phyloP scores from a whole-genome alignment of 2,113 vertebrate species.

The Phyllostomus discolor region DNA sequence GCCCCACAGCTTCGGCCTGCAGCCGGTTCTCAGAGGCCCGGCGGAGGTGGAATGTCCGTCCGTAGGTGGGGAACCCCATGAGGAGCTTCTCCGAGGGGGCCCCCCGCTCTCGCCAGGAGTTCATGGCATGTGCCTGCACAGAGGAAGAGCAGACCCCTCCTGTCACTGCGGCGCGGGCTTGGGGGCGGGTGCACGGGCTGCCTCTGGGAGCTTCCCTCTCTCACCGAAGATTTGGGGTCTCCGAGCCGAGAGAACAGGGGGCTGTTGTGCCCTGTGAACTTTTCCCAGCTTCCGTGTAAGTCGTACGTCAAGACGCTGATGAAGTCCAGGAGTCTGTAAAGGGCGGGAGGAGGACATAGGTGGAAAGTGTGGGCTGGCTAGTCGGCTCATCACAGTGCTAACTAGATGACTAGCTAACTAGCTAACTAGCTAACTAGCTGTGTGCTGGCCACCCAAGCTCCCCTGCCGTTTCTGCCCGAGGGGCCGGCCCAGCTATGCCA shows the following conservation, averaged over 20 bases:
- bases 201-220: not conserved
- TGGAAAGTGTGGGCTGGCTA: not conserved
- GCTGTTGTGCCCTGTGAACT: constrained; percentile 82
- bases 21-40: constrained; percentile 65
- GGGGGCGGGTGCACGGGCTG: not conserved
- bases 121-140: constrained; percentile 84
- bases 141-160: not conserved
- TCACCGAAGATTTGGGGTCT: constrained; percentile 54
- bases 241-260: constrained; percentile 73
- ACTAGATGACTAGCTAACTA: not conserved
- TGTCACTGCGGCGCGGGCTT: not conserved
- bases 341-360: not conserved
- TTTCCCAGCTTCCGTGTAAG: constrained; percentile 82
- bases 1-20: constrained; percentile 78
- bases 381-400: not conserved
- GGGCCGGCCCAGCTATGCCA: not conserved
- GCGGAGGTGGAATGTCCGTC: constrained; percentile 83
- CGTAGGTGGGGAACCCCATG: constrained; percentile 87
- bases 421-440: not conserved
- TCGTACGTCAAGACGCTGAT: constrained; percentile 86
- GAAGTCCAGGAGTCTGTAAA: constrained; percentile 81
- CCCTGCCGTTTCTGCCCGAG: not conserved
- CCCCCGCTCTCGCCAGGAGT: constrained; percentile 85
- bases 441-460: not conserved
- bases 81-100: constrained; percentile 84